Percentiles rank a stretch among this genome's conserved stretches.
Evolutionary conservation across 2,888 invertebrate genomes (phyloP).

Genomic region (Chirona hameri): DNA sequence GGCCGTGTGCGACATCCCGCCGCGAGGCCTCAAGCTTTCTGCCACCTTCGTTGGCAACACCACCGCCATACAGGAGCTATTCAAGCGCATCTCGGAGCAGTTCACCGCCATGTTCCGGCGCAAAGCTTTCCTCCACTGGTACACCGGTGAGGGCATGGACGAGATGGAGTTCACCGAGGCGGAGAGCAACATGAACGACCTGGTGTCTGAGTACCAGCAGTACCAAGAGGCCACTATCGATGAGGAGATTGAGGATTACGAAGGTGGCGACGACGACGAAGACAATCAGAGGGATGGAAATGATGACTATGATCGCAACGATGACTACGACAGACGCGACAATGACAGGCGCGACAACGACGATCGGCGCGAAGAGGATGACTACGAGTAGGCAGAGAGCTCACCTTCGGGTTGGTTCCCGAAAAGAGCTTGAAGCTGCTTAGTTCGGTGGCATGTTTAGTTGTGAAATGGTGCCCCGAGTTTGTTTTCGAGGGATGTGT

Average conservation of each 20-base stretch:
- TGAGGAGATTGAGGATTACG: constrained; percentile 40
- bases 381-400: background rate
- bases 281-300: background rate
- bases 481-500: no score
- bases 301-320: background rate
- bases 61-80: constrained; percentile 82
- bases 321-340: background rate
- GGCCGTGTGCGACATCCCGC: constrained; percentile 74
- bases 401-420: no score
- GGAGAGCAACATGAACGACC: constrained; percentile 55
- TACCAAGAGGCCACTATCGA: constrained; percentile 68
- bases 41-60: constrained; percentile 85
- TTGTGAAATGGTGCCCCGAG: no score
- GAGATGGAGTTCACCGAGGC: constrained; percentile 49
- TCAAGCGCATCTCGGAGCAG: constrained; percentile 77
- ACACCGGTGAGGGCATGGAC: constrained; percentile 59
- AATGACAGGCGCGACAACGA: background rate
- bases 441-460: no score
- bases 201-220: constrained; percentile 51
- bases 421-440: no score
- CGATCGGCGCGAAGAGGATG: background rate
- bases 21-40: constrained; percentile 72
- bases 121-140: constrained; percentile 58
- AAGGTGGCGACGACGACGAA: background rate
- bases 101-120: constrained; percentile 73